Evolutionary conservation across 1,140 invertebrate species (phyloP).

Genomic region (Matsumurasca onukii): DNA sequence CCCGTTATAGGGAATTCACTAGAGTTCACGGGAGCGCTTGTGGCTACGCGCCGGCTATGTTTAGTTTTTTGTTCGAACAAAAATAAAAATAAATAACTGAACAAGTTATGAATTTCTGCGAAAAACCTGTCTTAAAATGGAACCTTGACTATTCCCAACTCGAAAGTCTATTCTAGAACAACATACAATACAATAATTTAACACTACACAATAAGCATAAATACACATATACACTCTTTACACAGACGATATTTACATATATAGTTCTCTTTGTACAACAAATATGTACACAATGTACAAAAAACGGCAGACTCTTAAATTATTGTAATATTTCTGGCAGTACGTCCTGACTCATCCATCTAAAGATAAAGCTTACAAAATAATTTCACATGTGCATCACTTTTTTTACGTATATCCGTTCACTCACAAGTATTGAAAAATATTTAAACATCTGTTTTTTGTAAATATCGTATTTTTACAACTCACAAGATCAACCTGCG

Average conservation of each 20-base stretch:
- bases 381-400: conserved; percentile 22
- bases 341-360: neutral
- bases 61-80: no score
- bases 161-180: conserved; percentile 13
- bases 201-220: conserved; percentile 15
- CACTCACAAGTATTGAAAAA: conserved; percentile 18
- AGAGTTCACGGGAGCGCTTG: no score
- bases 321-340: conserved; percentile 16
- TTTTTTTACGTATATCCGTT: conserved; percentile 25
- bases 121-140: neutral
- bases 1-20: no score
- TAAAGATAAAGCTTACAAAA: conserved; percentile 23
- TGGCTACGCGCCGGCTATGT: no score
- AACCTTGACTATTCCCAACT: neutral
- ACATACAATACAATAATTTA: conserved; percentile 11
- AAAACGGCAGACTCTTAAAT: conserved; percentile 3
- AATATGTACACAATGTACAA: conserved; percentile 12
- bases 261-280: conserved; percentile 2
- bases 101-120: no score
- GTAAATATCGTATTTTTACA: no score
- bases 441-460: conserved; percentile 8
- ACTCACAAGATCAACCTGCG: no score
- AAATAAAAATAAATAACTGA: no score
- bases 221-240: conserved; percentile 25
- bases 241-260: conserved; percentile 8